Base-by-base conservation (phyloP, 2,888 invertebrate genomes). In the Glaucopsyche alexis region DNA sequence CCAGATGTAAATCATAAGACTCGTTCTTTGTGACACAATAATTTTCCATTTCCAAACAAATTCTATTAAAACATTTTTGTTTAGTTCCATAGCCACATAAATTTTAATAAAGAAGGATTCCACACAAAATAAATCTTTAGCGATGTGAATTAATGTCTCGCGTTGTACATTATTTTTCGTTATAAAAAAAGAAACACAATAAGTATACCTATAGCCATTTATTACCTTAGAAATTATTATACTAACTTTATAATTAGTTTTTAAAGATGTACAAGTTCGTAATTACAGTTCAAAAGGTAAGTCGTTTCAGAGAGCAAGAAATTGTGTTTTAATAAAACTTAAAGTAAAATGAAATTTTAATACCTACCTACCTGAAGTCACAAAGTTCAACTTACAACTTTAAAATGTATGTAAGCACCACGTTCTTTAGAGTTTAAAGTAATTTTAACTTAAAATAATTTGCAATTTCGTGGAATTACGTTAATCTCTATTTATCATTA, bases 341-440 rank as follows among this genome's bases (percentile, higher is more conserved):
- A 60, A 60, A 60, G 60, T 60, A 38, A 60, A 60, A 60, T 60
- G 60, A 55, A 55, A 19, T 55, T 55, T 13, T 60, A 38, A 60
- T 14, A 13, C 6, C 60, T 29, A 13, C 6, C 60, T 29, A 29
- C 29, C 29, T 29, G 29, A 60, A 60, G 60, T 60, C 60, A 60
- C 13, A 60, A 29, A 60, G 60, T 60, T 19, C 55, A 19, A 55
- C 55, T 55, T 19, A 55, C 11, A 55, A 55, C 55, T 55, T 60
- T 60, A 60, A 19, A 11, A 19, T 29, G 29, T 29, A 60, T 9
- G 29, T 29, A 60, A 60, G 29, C 29, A 60, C 29, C 29, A 29
- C 29, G 60, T 60, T 60, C 55, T 55, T 19, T 2, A 38, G 29
- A 60, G 29, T 29, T 60, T 29, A 60, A 29, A 60, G 29, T 60